A percentile compares a stretch with the other conserved stretches of the same genome.
Evolutionary conservation across 2,113 vertebrate genomes (phyloP).

Genomic region (Marcusenius ussheri): DNA sequence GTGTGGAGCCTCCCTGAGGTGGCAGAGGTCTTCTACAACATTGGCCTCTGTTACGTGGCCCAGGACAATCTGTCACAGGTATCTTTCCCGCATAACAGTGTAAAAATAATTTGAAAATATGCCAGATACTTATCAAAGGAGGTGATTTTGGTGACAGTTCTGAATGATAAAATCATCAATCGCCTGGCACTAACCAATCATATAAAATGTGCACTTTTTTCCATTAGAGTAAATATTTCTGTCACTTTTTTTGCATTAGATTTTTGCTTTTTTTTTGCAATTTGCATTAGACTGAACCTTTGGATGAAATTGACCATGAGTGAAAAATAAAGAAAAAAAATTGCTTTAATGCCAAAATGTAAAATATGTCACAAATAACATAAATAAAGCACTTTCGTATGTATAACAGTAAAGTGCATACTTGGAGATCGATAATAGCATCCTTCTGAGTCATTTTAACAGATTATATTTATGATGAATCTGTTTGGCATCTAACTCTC

Average conservation of each 20-base stretch:
- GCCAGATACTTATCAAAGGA: background rate
- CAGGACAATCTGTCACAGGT: constrained; percentile 49
- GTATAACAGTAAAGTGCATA: background rate
- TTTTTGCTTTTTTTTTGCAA: too few species aligned
- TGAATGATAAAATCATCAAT: background rate
- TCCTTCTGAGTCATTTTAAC: background rate
- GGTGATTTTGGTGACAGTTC: background rate
- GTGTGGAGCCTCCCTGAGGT: constrained; percentile 24
- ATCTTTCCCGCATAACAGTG: background rate
- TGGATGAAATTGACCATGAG: background rate
- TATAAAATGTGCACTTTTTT: background rate
- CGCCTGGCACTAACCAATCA: background rate
- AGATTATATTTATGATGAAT: background rate
- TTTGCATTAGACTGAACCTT: background rate
- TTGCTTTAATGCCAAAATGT: background rate
- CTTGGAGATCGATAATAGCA: background rate
- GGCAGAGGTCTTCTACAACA: constrained; percentile 57
- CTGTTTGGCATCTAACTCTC: background rate
- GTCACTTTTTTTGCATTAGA: background rate
- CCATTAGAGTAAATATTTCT: background rate
- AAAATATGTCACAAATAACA: background rate
- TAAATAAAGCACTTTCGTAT: background rate
- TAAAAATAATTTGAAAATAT: background rate
- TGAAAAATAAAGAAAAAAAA: background rate
- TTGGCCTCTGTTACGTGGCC: constrained; percentile 63